Conservation (phyloP, 2,797 vertebrate genomes). For the Typhlichthys eigenmanni region DNA sequence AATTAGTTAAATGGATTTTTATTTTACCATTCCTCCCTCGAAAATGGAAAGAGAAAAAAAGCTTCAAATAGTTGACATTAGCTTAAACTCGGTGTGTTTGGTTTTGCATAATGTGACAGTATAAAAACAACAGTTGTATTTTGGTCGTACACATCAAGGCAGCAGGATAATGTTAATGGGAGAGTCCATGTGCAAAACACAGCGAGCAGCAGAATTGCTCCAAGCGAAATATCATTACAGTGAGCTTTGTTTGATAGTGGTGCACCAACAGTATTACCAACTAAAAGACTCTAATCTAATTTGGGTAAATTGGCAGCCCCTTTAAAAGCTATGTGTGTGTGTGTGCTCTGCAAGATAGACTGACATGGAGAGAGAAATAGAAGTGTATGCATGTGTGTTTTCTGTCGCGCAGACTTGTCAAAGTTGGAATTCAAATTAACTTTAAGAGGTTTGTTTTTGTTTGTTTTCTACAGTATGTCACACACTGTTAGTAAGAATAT, state of each 20-base stretch:
- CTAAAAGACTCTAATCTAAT: slow-evolving; percentile 19
- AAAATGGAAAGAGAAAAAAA: slow-evolving; percentile 2
- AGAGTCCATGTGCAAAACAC: slow-evolving; percentile 37
- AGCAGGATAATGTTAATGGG: slow-evolving; percentile 29
- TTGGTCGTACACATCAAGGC: slow-evolving; percentile 30
- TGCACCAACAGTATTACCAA: slow-evolving; percentile 18
- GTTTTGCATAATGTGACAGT: slow-evolving; percentile 30
- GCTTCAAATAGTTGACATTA: slow-evolving; percentile 15
- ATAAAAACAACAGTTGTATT: slow-evolving; percentile 38
- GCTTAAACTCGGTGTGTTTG: slow-evolving; percentile 26
- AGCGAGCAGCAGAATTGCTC: slow-evolving; percentile 25
- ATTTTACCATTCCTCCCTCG: slow-evolving; percentile 7
- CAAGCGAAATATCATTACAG: slow-evolving; percentile 26
- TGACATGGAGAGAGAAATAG: too few relatives aligned
- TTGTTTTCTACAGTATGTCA: too few relatives aligned
- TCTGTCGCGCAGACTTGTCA: too few relatives aligned
- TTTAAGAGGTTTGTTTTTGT: too few relatives aligned
- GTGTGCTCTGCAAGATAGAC: slow-evolving; percentile 1
- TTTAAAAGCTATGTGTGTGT: slow-evolving; percentile 6
- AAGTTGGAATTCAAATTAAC: too few relatives aligned
- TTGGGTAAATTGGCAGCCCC: slow-evolving; percentile 16
- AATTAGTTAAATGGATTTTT: slow-evolving; percentile 3
- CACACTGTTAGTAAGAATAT: too few relatives aligned
- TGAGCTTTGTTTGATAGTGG: slow-evolving; percentile 23
- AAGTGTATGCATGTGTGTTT: too few relatives aligned